Evolutionary conservation across 2,797 vertebrate species (phyloP).

Genomic region (Sus cebifrons): DNA sequence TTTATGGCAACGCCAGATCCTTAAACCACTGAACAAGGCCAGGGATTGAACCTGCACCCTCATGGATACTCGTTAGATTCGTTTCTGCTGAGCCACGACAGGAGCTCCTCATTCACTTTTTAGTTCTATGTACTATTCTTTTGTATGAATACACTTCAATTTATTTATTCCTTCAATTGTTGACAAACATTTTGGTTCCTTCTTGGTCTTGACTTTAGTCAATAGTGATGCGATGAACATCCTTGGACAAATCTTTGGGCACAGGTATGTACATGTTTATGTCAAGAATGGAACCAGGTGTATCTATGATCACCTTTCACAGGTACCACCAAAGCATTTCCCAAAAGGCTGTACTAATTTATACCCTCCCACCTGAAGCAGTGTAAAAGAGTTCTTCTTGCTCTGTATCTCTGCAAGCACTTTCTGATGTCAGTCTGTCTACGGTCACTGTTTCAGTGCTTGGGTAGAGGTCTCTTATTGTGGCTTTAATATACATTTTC

Average conservation of each 20-base stretch:
- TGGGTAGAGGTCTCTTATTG: not conserved
- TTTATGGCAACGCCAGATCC: too few relatives aligned
- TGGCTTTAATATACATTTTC: too few relatives aligned
- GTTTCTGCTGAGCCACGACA: too few relatives aligned
- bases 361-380: fast-evolving
- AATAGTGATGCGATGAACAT: not conserved
- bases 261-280: fast-evolving
- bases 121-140: too few relatives aligned
- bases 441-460: too few relatives aligned
- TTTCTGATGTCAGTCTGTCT: too few relatives aligned
- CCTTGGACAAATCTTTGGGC: not conserved
- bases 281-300: not conserved
- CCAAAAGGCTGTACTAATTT: not conserved
- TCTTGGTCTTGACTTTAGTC: not conserved
- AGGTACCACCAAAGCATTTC: fast-evolving
- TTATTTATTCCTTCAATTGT: not conserved
- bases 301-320: fast-evolving
- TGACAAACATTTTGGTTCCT: not conserved
- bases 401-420: fast-evolving
- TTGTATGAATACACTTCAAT: fast-evolving
- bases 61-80: too few relatives aligned
- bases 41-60: too few relatives aligned
- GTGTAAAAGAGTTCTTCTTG: fast-evolving
- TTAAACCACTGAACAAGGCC: too few relatives aligned
- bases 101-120: not conserved